phyloP scores from a whole-genome alignment of 2,888 invertebrate species.

The Ommatoiulus sabulosus region DNA sequence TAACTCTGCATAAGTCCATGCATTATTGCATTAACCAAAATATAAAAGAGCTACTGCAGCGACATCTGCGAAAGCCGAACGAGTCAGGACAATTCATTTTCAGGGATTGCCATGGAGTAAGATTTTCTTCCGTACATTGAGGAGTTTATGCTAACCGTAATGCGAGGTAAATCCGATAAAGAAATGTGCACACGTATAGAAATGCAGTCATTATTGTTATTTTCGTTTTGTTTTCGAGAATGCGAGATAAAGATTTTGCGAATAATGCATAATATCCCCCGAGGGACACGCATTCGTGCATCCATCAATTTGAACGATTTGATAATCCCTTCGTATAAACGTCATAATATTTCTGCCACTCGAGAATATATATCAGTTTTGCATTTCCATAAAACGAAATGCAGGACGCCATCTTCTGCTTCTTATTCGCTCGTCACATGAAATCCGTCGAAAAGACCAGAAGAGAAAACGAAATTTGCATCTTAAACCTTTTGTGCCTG shows the following conservation, averaged over 20 bases:
- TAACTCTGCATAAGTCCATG: no score
- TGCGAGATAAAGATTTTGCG: slow-evolving; percentile 11
- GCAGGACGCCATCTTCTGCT: slow-evolving; percentile 5
- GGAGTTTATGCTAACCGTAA: not conserved
- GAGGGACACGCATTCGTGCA: not conserved
- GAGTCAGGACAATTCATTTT: not conserved
- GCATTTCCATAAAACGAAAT: slow-evolving; percentile 10
- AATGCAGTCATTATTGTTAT: slow-evolving; percentile 2
- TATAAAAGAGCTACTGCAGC: no score
- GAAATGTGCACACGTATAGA: not conserved
- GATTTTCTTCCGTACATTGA: not conserved
- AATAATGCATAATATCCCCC: slow-evolving; percentile 16
- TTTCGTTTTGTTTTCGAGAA: not conserved
- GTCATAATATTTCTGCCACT: not conserved
- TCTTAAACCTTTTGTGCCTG: slow-evolving; percentile 8
- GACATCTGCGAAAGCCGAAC: not conserved
- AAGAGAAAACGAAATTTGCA: not conserved
- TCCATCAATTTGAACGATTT: slow-evolving; percentile 6
- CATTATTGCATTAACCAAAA: no score
- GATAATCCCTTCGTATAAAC: slow-evolving; percentile 3
- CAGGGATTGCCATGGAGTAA: not conserved
- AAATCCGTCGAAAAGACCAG: not conserved
- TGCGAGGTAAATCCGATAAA: slow-evolving; percentile 21
- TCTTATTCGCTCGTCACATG: not conserved
- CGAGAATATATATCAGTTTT: not conserved